These are phyloP conservation scores for Ambastaia sidthimunki DNA, from an alignment of 2,797 vertebrate species.

Conservation along the genomic window DNA sequence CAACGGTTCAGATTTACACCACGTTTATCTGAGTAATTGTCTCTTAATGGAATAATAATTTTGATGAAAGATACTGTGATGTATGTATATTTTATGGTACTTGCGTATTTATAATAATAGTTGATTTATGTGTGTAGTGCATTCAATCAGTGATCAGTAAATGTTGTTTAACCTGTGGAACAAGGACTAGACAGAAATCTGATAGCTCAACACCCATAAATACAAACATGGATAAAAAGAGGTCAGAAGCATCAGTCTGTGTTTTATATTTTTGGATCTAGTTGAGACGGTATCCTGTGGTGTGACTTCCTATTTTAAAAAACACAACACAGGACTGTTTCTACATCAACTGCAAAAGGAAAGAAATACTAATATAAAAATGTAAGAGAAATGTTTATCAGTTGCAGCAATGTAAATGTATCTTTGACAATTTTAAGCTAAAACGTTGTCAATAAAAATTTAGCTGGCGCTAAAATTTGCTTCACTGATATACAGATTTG, in stretches of 20 bases:
- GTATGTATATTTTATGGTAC: not conserved
- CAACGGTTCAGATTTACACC: not conserved
- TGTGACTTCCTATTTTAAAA: not conserved
- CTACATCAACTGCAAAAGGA: not conserved
- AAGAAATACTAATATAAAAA: not conserved
- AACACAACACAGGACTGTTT: not conserved
- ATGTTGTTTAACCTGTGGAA: not conserved
- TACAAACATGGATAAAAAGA: not conserved
- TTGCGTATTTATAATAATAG: not conserved
- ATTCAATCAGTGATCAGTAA: not conserved
- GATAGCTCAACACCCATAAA: not conserved
- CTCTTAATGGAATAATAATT: not conserved
- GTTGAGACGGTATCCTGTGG: not conserved
- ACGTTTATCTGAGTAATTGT: not conserved
- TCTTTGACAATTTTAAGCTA: too few species aligned
- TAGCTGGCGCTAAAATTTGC: constrained; percentile 63
- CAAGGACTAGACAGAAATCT: not conserved
- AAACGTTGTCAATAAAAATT: constrained; percentile 26
- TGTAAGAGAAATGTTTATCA: not conserved
- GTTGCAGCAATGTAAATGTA: not conserved
- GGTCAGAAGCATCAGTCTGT: not conserved
- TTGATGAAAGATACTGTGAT: not conserved
- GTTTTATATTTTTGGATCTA: not conserved
- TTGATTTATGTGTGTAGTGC: not conserved
- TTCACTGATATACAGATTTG: not conserved